phyloP scores from a whole-genome alignment of 2,888 invertebrate genomes.

The Xestia rhomboidea region DNA sequence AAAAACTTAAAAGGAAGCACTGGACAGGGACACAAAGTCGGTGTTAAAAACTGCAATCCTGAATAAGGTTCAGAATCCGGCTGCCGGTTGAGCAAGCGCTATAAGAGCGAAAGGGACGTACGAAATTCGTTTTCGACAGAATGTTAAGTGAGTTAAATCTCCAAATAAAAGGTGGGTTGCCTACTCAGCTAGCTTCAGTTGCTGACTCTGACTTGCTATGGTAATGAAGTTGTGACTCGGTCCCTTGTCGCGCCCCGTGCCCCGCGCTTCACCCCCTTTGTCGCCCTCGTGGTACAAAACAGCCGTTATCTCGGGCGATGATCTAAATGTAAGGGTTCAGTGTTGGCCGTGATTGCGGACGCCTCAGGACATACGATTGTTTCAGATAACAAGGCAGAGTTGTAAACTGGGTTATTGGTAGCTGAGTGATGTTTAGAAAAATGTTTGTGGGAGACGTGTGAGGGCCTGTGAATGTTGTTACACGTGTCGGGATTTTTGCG shows the following conservation, averaged over 20 bases:
- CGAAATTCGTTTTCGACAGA: constrained; percentile 83
- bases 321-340: constrained; percentile 83
- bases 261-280: constrained; percentile 48
- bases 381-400: constrained; percentile 73
- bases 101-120: constrained; percentile 73
- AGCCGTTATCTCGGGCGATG: constrained; percentile 82
- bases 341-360: constrained; percentile 78
- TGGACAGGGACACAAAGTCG: constrained; percentile 33
- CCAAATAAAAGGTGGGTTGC: constrained; percentile 87
- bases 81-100: constrained; percentile 45
- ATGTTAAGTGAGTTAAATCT: constrained; percentile 89
- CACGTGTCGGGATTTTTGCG: constrained; percentile 2
- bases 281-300: constrained; percentile 68
- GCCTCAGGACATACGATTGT: constrained; percentile 83
- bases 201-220: constrained; percentile 81
- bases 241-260: constrained; percentile 66
- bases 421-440: constrained; percentile 63
- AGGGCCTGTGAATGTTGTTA: constrained; percentile 35
- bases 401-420: constrained; percentile 70
- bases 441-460: constrained; percentile 47
- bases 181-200: constrained; percentile 76
- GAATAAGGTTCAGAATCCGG: constrained; percentile 48
- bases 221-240: constrained; percentile 79
- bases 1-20: constrained; percentile 36
- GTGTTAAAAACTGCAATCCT: constrained; percentile 50